These are phyloP conservation scores for Blastobasis adustella DNA, from an alignment of 2,888 invertebrate genomes.

Conservation along the genomic window DNA sequence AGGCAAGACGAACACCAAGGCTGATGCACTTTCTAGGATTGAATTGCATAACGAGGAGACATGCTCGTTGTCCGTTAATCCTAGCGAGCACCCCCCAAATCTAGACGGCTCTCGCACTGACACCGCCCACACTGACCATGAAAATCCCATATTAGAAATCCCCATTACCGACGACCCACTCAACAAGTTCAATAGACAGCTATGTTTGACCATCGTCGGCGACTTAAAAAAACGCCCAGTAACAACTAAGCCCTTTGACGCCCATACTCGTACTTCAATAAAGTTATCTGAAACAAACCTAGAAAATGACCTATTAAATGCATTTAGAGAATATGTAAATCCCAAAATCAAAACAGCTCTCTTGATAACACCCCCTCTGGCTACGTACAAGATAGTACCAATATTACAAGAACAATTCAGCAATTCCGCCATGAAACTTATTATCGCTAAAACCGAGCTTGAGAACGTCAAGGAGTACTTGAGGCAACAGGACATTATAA, in stretches of 20 bases:
- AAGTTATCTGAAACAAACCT: conserved; percentile 10
- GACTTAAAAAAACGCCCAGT: conserved; percentile 8
- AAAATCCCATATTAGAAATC: not conserved
- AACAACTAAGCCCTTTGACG: conserved; percentile 12
- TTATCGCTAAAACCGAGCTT: not conserved
- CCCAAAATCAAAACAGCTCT: conserved; percentile 5
- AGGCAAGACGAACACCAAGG: not conserved
- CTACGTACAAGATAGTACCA: not conserved
- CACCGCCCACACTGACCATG: conserved; percentile 2
- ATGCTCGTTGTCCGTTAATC: not conserved
- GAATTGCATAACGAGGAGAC: too few relatives aligned
- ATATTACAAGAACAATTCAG: conserved; percentile 3
- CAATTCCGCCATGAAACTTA: conserved; percentile 1
- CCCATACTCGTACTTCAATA: conserved; percentile 7
- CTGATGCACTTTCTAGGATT: not conserved
- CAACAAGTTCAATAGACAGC: conserved; percentile 11
- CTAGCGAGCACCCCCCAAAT: not conserved
- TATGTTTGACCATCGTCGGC: conserved; percentile 8
- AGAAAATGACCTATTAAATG: conserved; percentile 4
- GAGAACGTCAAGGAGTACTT: not conserved
- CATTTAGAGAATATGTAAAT: conserved; percentile 5
- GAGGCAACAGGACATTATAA: conserved; percentile 4
- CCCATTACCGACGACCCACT: conserved; percentile 12
- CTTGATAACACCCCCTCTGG: not conserved
- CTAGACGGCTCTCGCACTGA: not conserved